phyloP scores from a whole-genome alignment of 92 coral and sea anemone species.

The Scolanthus callimorphus region DNA sequence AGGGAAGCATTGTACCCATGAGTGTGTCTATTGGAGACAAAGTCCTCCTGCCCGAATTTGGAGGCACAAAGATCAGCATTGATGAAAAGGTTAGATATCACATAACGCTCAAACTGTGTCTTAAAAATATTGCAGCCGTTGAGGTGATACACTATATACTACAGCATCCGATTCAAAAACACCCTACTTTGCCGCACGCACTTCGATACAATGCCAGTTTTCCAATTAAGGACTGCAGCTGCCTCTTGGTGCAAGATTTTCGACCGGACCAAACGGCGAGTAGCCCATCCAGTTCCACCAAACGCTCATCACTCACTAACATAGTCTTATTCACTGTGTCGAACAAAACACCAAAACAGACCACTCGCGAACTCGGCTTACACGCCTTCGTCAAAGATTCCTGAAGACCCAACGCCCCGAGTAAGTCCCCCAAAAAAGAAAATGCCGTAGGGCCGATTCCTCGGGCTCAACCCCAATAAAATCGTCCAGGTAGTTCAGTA shows the following conservation, averaged over 20 bases:
- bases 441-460: too few relatives aligned
- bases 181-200: background rate
- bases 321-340: background rate
- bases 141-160: too few relatives aligned
- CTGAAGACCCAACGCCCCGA: background rate
- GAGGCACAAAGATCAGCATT: conserved; percentile 85
- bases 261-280: background rate
- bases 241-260: background rate
- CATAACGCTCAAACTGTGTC: too few relatives aligned
- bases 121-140: too few relatives aligned
- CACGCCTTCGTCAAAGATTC: background rate
- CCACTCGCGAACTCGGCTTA: background rate
- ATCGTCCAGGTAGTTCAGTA: too few relatives aligned
- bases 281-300: background rate
- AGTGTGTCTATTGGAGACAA: conserved; percentile 88
- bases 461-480: too few relatives aligned
- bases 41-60: conserved; percentile 92
- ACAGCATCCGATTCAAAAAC: background rate
- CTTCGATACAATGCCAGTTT: background rate
- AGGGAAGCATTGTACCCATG: conserved; percentile 58
- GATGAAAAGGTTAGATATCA: conserved; percentile 86
- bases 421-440: background rate
- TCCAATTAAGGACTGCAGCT: background rate
- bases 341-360: background rate
- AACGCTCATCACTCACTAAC: background rate